These are phyloP conservation scores for Pocillopora grandis DNA, from an alignment of 92 coral and sea anemone species.

Conservation along the genomic window DNA sequence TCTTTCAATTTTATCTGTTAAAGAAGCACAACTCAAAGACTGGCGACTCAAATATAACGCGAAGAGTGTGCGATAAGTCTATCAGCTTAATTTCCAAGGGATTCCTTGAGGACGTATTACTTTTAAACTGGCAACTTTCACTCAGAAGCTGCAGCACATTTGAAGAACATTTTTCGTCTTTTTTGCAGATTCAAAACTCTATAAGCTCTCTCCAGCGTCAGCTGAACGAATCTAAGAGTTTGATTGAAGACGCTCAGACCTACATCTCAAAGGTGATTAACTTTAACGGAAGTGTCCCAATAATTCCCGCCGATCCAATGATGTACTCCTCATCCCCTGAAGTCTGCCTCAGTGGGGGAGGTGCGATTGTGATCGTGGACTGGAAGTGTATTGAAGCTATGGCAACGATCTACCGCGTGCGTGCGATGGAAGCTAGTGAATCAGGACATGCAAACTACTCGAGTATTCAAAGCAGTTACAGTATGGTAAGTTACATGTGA, in stretches of 20 bases:
- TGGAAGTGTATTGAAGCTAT: conserved; percentile 72
- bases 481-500: conserved; percentile 54
- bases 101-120: too few relatives aligned
- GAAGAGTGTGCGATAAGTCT: too few relatives aligned
- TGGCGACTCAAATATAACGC: not conserved
- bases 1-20: not conserved
- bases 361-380: conserved; percentile 71
- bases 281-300: conserved; percentile 87
- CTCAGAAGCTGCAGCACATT: too few relatives aligned
- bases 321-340: conserved; percentile 49
- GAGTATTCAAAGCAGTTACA: conserved; percentile 60
- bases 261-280: conserved; percentile 60
- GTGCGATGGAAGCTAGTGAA: conserved; percentile 48
- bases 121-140: too few relatives aligned
- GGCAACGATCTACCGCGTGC: conserved; percentile 62
- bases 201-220: conserved; percentile 56
- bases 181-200: conserved; percentile 64
- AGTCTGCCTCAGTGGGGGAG: conserved; percentile 57
- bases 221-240: conserved; percentile 58
- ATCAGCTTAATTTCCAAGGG: too few relatives aligned
- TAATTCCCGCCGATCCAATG: conserved; percentile 43
- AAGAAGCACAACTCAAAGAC: not conserved
- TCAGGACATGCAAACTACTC: conserved; percentile 67
- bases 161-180: not conserved
- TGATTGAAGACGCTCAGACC: conserved; percentile 59